phyloP scores from a whole-genome alignment of 2,113 vertebrate species.

The Hiodon tergisus region DNA sequence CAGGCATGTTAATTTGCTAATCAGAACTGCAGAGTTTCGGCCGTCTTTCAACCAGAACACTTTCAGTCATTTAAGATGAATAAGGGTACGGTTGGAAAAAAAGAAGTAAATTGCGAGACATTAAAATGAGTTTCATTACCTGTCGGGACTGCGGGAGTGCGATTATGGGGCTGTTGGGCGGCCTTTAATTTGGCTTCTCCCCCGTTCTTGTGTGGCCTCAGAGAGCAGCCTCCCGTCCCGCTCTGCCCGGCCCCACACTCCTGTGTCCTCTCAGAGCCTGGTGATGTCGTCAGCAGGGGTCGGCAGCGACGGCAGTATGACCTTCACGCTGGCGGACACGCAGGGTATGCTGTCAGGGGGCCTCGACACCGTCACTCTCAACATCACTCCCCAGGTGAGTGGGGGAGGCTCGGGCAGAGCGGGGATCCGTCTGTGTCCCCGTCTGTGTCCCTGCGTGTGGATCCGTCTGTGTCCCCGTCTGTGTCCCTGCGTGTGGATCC shows the following conservation, averaged over 20 bases:
- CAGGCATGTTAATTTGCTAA: no score
- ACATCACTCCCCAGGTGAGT: constrained; percentile 83
- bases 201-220: constrained; percentile 24
- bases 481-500: no score
- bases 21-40: no score
- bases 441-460: no score
- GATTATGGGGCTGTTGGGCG: background rate
- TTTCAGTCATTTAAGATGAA: no score
- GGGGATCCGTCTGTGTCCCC: no score
- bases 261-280: constrained; percentile 74
- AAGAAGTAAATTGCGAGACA: no score
- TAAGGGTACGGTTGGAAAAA: no score
- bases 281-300: constrained; percentile 85
- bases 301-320: constrained; percentile 81
- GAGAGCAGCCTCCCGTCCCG: constrained; percentile 69
- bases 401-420: background rate
- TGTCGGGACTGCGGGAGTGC: background rate
- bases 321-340: constrained; percentile 86
- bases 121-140: background rate
- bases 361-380: constrained; percentile 87
- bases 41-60: no score
- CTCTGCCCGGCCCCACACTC: constrained; percentile 72
- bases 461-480: no score
- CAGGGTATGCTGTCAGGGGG: constrained; percentile 80
- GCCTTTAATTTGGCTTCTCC: constrained; percentile 13